Conservation (phyloP, 2,888 invertebrate species). For the Cetonia aurata region DNA sequence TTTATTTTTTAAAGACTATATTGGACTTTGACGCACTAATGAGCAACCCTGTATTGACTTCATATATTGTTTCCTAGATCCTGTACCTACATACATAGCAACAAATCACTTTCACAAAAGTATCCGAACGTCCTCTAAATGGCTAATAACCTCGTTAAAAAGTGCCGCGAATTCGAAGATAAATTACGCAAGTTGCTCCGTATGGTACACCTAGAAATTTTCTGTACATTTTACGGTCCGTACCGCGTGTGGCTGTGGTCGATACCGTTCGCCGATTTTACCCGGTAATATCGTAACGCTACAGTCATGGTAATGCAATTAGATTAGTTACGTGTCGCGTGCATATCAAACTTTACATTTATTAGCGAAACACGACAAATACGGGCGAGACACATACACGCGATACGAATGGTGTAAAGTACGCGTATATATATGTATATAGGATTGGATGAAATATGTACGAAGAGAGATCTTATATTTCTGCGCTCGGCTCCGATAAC, state of each 20-base stretch:
- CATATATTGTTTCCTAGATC: too few species aligned
- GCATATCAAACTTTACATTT: constrained; percentile 45
- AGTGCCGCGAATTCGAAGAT: not conserved
- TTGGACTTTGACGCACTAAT: too few species aligned
- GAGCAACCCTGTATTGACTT: too few species aligned
- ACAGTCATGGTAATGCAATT: constrained; percentile 43
- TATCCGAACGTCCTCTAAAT: not conserved
- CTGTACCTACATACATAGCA: too few species aligned
- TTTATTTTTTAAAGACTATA: too few species aligned
- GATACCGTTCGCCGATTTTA: constrained; percentile 34
- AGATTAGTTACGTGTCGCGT: constrained; percentile 46
- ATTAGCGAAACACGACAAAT: constrained; percentile 43
- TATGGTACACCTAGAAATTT: constrained; percentile 1
- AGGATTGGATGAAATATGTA: constrained; percentile 15
- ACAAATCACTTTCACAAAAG: constrained; percentile 1
- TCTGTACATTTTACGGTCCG: constrained; percentile 6
- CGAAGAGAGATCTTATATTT: constrained; percentile 26
- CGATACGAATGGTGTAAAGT: constrained; percentile 4
- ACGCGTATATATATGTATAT: not conserved
- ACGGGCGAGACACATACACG: constrained; percentile 6
- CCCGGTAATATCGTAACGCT: constrained; percentile 33
- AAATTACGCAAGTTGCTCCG: not conserved
- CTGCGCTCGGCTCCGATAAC: constrained; percentile 23
- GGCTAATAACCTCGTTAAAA: constrained; percentile 14
- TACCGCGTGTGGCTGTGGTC: constrained; percentile 1